Conservation (phyloP, 2,113 vertebrate genomes). For the Pseudorectes ferrugineus region DNA sequence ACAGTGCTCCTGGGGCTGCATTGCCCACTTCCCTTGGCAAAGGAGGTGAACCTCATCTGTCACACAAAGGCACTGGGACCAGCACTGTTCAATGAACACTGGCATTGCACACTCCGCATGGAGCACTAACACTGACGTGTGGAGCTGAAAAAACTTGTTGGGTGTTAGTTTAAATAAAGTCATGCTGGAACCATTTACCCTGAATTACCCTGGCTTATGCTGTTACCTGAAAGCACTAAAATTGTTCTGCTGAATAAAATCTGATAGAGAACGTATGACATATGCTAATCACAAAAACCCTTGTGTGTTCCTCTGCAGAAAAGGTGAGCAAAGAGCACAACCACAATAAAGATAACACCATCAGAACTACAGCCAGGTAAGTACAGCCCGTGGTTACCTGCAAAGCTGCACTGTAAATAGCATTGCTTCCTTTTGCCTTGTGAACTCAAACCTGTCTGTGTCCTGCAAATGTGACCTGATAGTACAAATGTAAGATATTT, state of each 20-base stretch:
- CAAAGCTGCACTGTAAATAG: neutral
- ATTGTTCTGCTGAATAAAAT: neutral
- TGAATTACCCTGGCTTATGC: neutral
- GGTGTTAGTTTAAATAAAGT: neutral
- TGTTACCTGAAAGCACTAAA: neutral
- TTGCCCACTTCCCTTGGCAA: neutral
- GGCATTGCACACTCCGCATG: neutral
- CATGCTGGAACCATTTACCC: neutral
- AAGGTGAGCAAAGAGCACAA: conserved; percentile 99
- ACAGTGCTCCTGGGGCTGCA: neutral
- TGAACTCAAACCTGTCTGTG: neutral
- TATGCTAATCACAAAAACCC: neutral
- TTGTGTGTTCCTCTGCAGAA: conserved; percentile 76
- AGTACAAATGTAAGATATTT: neutral
- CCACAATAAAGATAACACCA: conserved; percentile 86
- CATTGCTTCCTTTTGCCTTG: neutral
- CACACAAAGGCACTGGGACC: neutral
- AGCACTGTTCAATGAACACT: neutral
- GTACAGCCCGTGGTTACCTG: neutral
- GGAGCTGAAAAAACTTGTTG: neutral
- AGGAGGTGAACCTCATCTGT: neutral
- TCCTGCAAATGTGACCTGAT: neutral
- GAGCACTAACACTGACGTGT: neutral
- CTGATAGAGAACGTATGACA: neutral
- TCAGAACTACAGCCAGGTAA: conserved; percentile 89